Conservation (phyloP, 37 sponge, comb jelly and placozoan genomes). For the Bolinopsis microptera region DNA sequence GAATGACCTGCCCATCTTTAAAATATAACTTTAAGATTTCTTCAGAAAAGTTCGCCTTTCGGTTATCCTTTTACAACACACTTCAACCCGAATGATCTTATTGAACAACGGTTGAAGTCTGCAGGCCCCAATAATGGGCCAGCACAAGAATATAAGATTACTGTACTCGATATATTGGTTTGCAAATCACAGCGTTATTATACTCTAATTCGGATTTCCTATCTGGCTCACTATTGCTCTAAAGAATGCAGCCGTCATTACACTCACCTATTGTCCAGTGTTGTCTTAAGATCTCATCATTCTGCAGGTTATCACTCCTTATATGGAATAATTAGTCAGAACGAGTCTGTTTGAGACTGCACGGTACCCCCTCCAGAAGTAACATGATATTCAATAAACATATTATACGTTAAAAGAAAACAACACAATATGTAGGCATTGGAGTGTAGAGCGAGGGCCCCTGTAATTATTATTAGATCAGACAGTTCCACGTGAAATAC, state of each 20-base stretch:
- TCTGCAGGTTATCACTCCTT: not conserved
- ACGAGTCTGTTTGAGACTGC: not conserved
- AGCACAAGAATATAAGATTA: not conserved
- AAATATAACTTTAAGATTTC: too few relatives aligned
- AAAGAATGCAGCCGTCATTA: not conserved
- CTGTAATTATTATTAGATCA: not conserved
- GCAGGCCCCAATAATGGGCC: too few relatives aligned
- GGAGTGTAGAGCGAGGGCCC: too few relatives aligned
- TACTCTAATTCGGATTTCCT: too few relatives aligned
- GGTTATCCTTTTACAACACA: too few relatives aligned
- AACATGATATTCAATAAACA: not conserved
- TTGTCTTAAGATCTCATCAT: not conserved
- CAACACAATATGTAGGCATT: too few relatives aligned
- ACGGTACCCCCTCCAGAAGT: not conserved
- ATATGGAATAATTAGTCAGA: not conserved
- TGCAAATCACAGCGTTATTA: too few relatives aligned
- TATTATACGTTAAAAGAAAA: not conserved
- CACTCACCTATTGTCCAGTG: not conserved
- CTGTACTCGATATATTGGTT: too few relatives aligned
- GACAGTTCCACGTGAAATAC: not conserved
- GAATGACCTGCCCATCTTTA: not conserved
- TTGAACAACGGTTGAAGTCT: too few relatives aligned
- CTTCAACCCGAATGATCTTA: too few relatives aligned
- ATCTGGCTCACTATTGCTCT: too few relatives aligned
- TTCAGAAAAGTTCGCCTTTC: too few relatives aligned